Evolutionary conservation across 1,140 invertebrate genomes (phyloP), one percentile per base, ranked within the genome.

Genomic region (Heliconius nattereri): DNA sequence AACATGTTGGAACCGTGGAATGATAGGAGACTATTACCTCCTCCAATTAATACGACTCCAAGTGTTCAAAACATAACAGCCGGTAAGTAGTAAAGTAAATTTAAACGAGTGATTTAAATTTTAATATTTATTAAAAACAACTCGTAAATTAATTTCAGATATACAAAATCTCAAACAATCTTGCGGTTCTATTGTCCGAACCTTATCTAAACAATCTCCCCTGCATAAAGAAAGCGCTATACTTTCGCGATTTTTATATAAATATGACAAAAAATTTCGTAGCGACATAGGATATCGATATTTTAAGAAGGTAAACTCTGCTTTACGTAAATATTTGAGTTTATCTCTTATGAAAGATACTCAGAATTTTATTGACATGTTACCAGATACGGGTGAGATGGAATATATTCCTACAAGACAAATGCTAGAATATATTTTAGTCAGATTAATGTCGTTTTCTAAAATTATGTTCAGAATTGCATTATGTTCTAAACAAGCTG

Each of bases 201-300:
- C 95, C 40, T 84, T 96, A 60, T 85, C 92, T 70, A 94, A 92
- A 40, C 94, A 95, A 84, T 91, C 93, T 49, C 87, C 94, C 52
- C 87, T 96, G 3, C 94, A 95, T 74, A 86, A 87, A 71, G 96
- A 96, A 90, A 94, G 95, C 81, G 95, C 95, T 60, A 82, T 96
- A 71, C 83, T 96, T 23, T 95, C 95, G 71, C 91, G 96, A 82
- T 87, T 96, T 83, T 89, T 96, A 52, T 96, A 96, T 81, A 94
- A 96, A 82, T 95, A 95, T 92, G 96, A 96, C 83, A 95, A 92
- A 73, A 96, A 96, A 90, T 96, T 96, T 86, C 91, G 95, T 54
- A 93, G 89, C 81, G 96, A 96, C 78, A 96, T 96, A 79, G 96
- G 96, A 3, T 92, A 95, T 49, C 95, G 95, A 82, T 92, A 92